Evolutionary conservation across 1,140 invertebrate species (phyloP), one percentile per base, ranked within the genome.

Genomic region (Drosophila novamexicana): DNA sequence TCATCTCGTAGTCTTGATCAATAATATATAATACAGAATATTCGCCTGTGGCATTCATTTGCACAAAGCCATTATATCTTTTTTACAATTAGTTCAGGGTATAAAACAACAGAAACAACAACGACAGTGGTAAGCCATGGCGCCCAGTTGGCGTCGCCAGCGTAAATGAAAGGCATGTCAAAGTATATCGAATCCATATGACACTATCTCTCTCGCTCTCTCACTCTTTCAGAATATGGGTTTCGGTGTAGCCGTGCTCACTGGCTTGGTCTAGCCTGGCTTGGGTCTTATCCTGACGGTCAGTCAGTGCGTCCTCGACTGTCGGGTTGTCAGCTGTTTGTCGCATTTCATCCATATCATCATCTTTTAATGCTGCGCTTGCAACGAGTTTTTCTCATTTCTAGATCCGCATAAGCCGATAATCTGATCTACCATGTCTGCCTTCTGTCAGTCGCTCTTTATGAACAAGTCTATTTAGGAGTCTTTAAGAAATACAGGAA

Each of bases 271-370:
- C 22, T 22, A 1, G 36, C 47, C 37, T 42, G 37, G 45, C 37
- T 14, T 50, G n/a, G 42, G 40, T 56, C 70, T 64, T 83, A 71
- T 71, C 62, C 56, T 71, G 53, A 63, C 64, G 70, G 64, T 61
- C 16, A 10, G 32, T 10, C n/a, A 6, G 22, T 44, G 66, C 79
- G 66, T 65, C 76, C 79, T 80, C 73, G 70, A 52, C 80, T 75
- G 84, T 88, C 83, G 78, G 49, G 37, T 67, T 88, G 83, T 88
- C 84, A 88, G 83, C 83, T 88, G 83, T 88, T 88, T 83, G 22
- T 29, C 84, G 79, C 84, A 83, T 88, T 78, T 89, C 71, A 72
- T 74, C 42, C 73, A 84, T 83, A 83, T 77, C 80, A 88, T 89
- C 84, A 81, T 85, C 64, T 53, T 75, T 70, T 68, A 54, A 63